Conservation (phyloP, 2,888 invertebrate species). For the Xestobium rufovillosum region DNA sequence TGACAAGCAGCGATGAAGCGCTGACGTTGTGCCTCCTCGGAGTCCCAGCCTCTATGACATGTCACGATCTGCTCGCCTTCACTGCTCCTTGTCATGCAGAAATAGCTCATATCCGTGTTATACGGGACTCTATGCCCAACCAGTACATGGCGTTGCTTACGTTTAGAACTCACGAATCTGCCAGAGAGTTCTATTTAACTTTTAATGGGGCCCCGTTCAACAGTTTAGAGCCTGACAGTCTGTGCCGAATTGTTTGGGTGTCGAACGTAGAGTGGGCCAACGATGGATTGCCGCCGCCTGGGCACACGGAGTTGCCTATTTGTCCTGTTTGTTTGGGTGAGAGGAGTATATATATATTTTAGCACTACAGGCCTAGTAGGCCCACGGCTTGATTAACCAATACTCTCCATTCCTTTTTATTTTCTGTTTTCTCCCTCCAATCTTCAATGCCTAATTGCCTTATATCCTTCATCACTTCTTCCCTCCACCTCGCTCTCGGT, state of each 20-base stretch:
- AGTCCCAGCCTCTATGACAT: slow-evolving; percentile 85
- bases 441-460: no score
- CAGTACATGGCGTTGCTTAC: slow-evolving; percentile 96
- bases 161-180: slow-evolving; percentile 69
- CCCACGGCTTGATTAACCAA: no score
- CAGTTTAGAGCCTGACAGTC: slow-evolving; percentile 81
- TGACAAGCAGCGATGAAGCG: slow-evolving; percentile 52
- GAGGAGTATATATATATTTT: no score
- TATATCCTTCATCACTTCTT: no score
- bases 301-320: slow-evolving; percentile 91
- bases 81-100: slow-evolving; percentile 88
- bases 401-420: no score
- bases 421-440: no score
- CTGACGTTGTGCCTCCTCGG: slow-evolving; percentile 82
- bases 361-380: no score
- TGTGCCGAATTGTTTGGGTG: slow-evolving; percentile 94
- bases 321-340: slow-evolving; percentile 86
- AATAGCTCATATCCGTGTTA: slow-evolving; percentile 84
- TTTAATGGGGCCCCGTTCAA: slow-evolving; percentile 93
- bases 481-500: no score
- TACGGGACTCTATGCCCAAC: slow-evolving; percentile 86
- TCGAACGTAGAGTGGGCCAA: slow-evolving; percentile 82
- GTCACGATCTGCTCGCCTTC: slow-evolving; percentile 88
- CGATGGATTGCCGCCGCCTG: slow-evolving; percentile 58
- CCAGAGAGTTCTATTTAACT: slow-evolving; percentile 85